Evolutionary conservation across 2,113 vertebrate genomes (phyloP).

Genomic region (Oxygymnocypris stewartii): DNA sequence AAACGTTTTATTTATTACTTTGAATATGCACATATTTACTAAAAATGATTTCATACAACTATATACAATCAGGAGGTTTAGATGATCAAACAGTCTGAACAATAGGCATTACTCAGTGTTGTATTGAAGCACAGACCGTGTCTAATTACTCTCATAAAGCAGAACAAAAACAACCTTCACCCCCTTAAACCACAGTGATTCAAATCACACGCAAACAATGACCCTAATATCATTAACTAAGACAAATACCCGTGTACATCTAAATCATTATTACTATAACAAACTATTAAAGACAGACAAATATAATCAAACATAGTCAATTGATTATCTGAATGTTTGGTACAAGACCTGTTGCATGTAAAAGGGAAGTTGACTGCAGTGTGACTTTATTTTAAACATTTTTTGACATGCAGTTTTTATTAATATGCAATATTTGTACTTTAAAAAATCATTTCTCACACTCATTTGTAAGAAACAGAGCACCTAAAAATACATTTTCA

Average conservation of each 20-base stretch:
- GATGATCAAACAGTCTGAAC: slow-evolving; percentile 38
- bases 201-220: not conserved
- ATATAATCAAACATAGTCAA: not conserved
- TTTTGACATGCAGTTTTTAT: not conserved
- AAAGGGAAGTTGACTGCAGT: not conserved
- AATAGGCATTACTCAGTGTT: slow-evolving; percentile 32
- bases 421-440: not conserved
- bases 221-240: not conserved
- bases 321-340: not conserved
- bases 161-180: not conserved
- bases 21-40: not conserved
- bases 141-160: slow-evolving; percentile 17
- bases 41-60: not conserved
- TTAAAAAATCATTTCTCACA: not conserved
- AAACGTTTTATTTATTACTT: not conserved
- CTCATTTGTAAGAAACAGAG: not conserved
- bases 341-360: slow-evolving; percentile 1
- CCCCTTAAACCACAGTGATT: not conserved
- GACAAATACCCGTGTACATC: slow-evolving; percentile 1
- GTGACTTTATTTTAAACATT: not conserved
- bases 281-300: not conserved
- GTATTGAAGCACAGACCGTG: slow-evolving; percentile 28
- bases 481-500: not conserved
- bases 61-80: slow-evolving; percentile 17
- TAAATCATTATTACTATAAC: not conserved